Evolutionary conservation across 1,140 invertebrate genomes (phyloP).

Genomic region (Drosophila tani): DNA sequence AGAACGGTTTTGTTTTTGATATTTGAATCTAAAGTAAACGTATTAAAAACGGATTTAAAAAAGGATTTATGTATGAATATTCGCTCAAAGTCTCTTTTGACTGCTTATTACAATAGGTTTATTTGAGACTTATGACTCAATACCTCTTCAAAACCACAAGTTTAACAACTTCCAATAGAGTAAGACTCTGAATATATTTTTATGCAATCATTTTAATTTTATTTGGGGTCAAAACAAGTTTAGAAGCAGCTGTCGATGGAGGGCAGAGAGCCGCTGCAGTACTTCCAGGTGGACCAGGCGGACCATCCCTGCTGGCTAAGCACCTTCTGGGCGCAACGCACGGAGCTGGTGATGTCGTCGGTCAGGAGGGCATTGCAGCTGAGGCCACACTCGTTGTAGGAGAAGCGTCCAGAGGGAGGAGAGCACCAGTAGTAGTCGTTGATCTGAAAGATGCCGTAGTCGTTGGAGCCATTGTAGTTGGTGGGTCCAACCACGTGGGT

Average conservation of each 20-base stretch:
- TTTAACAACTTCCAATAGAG: not conserved
- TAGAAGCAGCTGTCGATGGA: too few species aligned
- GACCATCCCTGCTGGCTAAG: conserved; percentile 69
- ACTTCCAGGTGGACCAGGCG: conserved; percentile 18
- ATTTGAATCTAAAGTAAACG: not conserved
- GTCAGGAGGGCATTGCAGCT: conserved; percentile 63
- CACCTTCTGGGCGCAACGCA: conserved; percentile 71
- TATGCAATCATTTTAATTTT: too few species aligned
- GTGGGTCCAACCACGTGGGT: conserved; percentile 48
- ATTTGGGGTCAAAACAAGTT: too few species aligned
- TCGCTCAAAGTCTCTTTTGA: too few species aligned
- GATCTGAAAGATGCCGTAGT: conserved; percentile 82
- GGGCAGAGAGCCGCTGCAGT: too few species aligned
- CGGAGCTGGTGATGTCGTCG: conserved; percentile 66
- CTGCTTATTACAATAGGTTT: too few species aligned
- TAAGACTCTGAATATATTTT: too few species aligned
- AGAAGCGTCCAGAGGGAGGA: conserved; percentile 59
- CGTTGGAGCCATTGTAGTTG: conserved; percentile 74
- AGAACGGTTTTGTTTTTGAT: not conserved
- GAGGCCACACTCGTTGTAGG: conserved; percentile 60
- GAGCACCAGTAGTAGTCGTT: conserved; percentile 79
- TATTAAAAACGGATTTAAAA: not conserved
- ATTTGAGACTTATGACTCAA: not conserved
- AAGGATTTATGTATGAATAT: not conserved
- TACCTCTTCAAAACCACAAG: too few species aligned